Evolutionary conservation across 2,888 invertebrate genomes (phyloP).

Genomic region (Dilophus febrilis): DNA sequence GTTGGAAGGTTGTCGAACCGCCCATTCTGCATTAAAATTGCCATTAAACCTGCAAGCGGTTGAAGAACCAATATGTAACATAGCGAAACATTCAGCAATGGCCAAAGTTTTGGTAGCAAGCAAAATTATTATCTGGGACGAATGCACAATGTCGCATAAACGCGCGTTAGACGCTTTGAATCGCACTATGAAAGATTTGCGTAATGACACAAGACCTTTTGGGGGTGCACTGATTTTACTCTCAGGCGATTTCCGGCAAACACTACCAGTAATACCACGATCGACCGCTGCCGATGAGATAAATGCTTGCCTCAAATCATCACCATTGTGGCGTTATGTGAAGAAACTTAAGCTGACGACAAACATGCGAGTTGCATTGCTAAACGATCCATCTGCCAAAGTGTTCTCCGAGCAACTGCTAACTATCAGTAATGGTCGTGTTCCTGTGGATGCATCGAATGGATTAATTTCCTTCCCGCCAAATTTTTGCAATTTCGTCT

Average conservation of each 20-base stretch:
- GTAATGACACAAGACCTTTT: conserved; percentile 13
- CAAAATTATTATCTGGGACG: conserved; percentile 14
- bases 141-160: conserved; percentile 19
- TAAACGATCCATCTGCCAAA: conserved; percentile 11
- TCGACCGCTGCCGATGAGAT: conserved; percentile 5
- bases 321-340: conserved; percentile 9
- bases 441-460: not conserved
- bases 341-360: conserved; percentile 14
- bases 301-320: conserved; percentile 8
- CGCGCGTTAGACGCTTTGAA: conserved; percentile 9
- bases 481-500: not conserved
- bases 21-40: conserved; percentile 20
- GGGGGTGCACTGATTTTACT: conserved; percentile 18
- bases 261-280: conserved; percentile 18
- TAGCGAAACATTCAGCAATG: conserved; percentile 8
- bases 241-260: conserved; percentile 21
- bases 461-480: not conserved
- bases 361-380: conserved; percentile 15
- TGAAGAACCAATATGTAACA: conserved; percentile 10
- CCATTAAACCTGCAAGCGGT: conserved; percentile 14
- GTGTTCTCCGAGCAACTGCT: conserved; percentile 7
- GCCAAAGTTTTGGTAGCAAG: not conserved
- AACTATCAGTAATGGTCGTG: conserved; percentile 11
- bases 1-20: conserved; percentile 17
- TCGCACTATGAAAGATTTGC: conserved; percentile 14